Evolutionary conservation across 2,888 invertebrate species (phyloP).

Genomic region (Hyposoter didymator): DNA sequence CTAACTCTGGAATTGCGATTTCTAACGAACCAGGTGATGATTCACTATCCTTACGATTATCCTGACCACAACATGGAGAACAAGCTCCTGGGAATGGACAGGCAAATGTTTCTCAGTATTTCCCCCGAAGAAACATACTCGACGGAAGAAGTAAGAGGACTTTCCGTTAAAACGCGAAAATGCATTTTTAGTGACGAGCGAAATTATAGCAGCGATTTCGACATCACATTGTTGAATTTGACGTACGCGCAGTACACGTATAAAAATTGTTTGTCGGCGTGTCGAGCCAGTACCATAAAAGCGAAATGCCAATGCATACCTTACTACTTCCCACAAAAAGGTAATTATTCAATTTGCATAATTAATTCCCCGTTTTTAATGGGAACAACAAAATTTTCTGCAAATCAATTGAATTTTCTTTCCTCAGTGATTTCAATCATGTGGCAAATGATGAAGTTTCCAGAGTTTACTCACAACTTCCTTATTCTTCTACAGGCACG

Average conservation of each 20-base stretch:
- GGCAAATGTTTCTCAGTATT: slow-evolving; percentile 87
- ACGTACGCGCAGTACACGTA: slow-evolving; percentile 86
- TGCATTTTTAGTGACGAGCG: slow-evolving; percentile 87
- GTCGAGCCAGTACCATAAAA: slow-evolving; percentile 85
- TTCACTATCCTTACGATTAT: slow-evolving; percentile 88
- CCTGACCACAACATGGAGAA: slow-evolving; percentile 88
- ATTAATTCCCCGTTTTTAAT: neutral
- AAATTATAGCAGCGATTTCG: neutral
- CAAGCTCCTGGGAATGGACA: slow-evolving; percentile 86
- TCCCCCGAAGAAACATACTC: slow-evolving; percentile 88
- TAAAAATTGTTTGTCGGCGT: slow-evolving; percentile 88
- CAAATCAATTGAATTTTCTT: neutral
- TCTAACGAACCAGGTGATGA: slow-evolving; percentile 85
- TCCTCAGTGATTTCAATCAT: neutral
- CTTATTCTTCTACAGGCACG: slow-evolving; percentile 66
- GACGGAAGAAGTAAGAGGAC: slow-evolving; percentile 85
- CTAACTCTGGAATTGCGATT: neutral
- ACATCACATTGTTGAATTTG: slow-evolving; percentile 72
- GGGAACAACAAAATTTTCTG: neutral
- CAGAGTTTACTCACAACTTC: slow-evolving; percentile 74
- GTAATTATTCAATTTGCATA: neutral
- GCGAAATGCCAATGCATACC: slow-evolving; percentile 87
- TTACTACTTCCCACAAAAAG: slow-evolving; percentile 85
- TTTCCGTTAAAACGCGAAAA: slow-evolving; percentile 85
- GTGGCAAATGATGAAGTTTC: slow-evolving; percentile 8